Evolutionary conservation across 2,888 invertebrate genomes (phyloP).

Genomic region (Apamea sordens): DNA sequence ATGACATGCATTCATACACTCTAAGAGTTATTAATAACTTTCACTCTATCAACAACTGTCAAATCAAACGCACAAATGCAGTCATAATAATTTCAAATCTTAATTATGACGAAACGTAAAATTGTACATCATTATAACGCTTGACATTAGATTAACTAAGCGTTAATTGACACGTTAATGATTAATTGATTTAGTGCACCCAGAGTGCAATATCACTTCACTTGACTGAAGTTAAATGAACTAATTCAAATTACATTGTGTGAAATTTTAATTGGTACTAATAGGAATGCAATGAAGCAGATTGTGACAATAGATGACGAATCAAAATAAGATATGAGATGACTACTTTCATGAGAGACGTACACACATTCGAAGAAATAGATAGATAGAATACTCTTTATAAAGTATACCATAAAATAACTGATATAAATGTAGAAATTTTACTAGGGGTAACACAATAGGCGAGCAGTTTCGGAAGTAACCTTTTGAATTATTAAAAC

Average conservation of each 20-base stretch:
- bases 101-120: conserved; percentile 46
- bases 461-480: not conserved
- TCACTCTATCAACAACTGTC: conserved; percentile 32
- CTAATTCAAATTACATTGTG: conserved; percentile 50
- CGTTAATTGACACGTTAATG: conserved; percentile 53
- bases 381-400: not conserved
- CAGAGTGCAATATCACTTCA: conserved; percentile 38
- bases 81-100: conserved; percentile 18
- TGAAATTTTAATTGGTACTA: conserved; percentile 33
- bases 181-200: conserved; percentile 56
- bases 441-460: too few species aligned
- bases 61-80: conserved; percentile 9
- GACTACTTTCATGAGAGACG: not conserved
- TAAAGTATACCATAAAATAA: not conserved
- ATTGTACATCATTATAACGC: conserved; percentile 43
- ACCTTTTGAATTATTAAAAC: not conserved
- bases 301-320: conserved; percentile 22
- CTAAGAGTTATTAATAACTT: conserved; percentile 10
- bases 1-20: not conserved
- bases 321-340: conserved; percentile 1
- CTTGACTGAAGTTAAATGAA: conserved; percentile 49
- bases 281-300: conserved; percentile 29
- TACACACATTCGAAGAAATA: not conserved
- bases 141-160: conserved; percentile 49
- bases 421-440: not conserved